These are phyloP conservation scores for Sebastes steindachneri DNA, from an alignment of 2,797 vertebrate species.

Conservation along the genomic window DNA sequence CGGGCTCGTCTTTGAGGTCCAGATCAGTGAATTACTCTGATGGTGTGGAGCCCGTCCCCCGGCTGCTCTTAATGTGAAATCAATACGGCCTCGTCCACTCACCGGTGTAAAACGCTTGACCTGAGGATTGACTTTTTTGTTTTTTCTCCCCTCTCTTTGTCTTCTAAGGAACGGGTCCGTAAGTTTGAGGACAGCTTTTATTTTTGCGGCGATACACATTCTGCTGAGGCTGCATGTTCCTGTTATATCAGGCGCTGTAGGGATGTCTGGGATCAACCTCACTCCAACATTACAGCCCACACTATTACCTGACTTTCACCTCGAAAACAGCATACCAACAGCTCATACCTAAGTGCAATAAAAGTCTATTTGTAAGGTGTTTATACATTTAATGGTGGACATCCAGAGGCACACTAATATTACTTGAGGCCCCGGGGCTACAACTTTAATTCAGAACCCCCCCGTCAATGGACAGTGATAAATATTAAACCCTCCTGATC, in stretches of 20 bases:
- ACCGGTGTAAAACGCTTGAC: constrained; percentile 86
- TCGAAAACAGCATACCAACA: too few species aligned
- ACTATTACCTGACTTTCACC: neutral
- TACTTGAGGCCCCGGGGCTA: too few species aligned
- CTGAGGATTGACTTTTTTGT: constrained; percentile 67
- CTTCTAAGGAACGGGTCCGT: constrained; percentile 49
- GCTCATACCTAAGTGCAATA: neutral
- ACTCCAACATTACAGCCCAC: neutral
- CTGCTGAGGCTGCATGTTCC: neutral
- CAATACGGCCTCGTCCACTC: constrained; percentile 83
- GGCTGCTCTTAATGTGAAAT: constrained; percentile 91
- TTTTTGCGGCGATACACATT: constrained; percentile 36
- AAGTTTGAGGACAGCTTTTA: constrained; percentile 69
- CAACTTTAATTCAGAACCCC: too few species aligned
- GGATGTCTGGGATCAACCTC: neutral
- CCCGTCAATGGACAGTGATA: too few species aligned
- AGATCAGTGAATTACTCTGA: constrained; percentile 90
- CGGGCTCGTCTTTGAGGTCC: constrained; percentile 82
- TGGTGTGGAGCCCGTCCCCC: constrained; percentile 71
- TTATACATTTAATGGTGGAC: too few species aligned
- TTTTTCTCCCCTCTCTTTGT: neutral
- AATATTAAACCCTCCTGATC: too few species aligned
- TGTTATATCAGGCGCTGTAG: neutral
- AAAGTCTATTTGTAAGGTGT: neutral
- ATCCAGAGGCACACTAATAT: too few species aligned